Evolutionary conservation across 1,140 invertebrate genomes (phyloP).

Genomic region (Nasonia giraulti): DNA sequence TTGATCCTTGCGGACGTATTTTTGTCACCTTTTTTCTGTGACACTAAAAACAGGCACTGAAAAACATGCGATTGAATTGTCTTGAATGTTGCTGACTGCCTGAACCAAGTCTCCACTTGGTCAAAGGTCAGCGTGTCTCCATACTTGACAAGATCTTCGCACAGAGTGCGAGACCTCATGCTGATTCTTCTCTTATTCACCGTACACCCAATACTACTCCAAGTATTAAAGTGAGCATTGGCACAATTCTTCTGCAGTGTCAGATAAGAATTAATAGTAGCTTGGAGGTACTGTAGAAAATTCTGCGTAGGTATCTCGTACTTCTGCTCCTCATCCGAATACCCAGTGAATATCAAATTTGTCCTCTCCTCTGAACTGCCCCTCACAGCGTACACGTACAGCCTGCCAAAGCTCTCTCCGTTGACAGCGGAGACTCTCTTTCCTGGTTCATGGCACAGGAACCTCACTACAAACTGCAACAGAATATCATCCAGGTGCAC

Average conservation of each 20-base stretch:
- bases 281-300: slow-evolving; percentile 70
- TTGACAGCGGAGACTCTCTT: slow-evolving; percentile 69
- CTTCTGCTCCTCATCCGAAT: slow-evolving; percentile 69
- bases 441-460: slow-evolving; percentile 70
- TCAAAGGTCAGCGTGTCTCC: slow-evolving; percentile 64
- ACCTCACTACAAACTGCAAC: slow-evolving; percentile 69
- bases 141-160: slow-evolving; percentile 65
- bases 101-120: slow-evolving; percentile 68
- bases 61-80: slow-evolving; percentile 71
- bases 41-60: slow-evolving; percentile 70
- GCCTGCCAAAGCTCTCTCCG: slow-evolving; percentile 69
- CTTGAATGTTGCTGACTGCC: slow-evolving; percentile 63
- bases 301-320: slow-evolving; percentile 62
- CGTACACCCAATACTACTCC: slow-evolving; percentile 72
- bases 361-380: slow-evolving; percentile 69
- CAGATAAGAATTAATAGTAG: slow-evolving; percentile 72
- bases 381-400: slow-evolving; percentile 70
- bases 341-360: slow-evolving; percentile 66
- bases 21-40: slow-evolving; percentile 72
- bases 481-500: slow-evolving; percentile 68
- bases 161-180: slow-evolving; percentile 67
- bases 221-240: slow-evolving; percentile 64
- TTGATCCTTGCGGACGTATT: slow-evolving; percentile 66
- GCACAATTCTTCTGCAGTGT: slow-evolving; percentile 69
- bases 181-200: slow-evolving; percentile 69